Percentiles rank a stretch among this genome's conserved stretches.
Conservation (phyloP, 2,888 invertebrate species). For the Drosophila gaucha region DNA sequence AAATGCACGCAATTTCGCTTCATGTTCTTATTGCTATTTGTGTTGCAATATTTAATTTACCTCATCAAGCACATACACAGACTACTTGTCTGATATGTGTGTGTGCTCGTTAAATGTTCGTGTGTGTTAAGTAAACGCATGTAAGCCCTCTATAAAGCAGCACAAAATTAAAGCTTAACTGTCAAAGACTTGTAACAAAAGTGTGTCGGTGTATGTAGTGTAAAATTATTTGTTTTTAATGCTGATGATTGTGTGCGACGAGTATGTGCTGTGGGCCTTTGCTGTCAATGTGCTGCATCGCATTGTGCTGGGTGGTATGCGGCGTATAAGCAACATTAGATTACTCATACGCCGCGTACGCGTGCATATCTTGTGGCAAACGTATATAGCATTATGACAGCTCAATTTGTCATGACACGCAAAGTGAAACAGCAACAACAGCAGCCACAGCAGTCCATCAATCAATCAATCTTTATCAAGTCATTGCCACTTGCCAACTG, state of each 20-base stretch:
- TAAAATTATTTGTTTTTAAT: constrained; percentile 56
- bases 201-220: constrained; percentile 10
- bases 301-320: constrained; percentile 12
- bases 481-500: constrained; percentile 50
- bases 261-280: constrained; percentile 3
- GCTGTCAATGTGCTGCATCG: constrained; percentile 21
- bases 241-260: constrained; percentile 37
- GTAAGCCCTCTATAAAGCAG: constrained; percentile 29
- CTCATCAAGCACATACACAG: constrained; percentile 57
- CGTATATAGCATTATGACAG: constrained; percentile 60
- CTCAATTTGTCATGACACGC: constrained; percentile 67
- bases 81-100: not conserved
- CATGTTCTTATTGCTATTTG: constrained; percentile 67
- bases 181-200: not conserved
- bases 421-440: constrained; percentile 4
- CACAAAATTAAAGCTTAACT: constrained; percentile 51
- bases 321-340: constrained; percentile 47
- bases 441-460: constrained; percentile 20
- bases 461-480: constrained; percentile 68
- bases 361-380: constrained; percentile 24
- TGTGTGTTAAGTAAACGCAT: constrained; percentile 15
- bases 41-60: constrained; percentile 75
- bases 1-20: constrained; percentile 53
- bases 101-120: constrained; percentile 18
- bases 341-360: constrained; percentile 35